Conservation (phyloP, 2,888 invertebrate genomes). For the Drosophila recens region DNA sequence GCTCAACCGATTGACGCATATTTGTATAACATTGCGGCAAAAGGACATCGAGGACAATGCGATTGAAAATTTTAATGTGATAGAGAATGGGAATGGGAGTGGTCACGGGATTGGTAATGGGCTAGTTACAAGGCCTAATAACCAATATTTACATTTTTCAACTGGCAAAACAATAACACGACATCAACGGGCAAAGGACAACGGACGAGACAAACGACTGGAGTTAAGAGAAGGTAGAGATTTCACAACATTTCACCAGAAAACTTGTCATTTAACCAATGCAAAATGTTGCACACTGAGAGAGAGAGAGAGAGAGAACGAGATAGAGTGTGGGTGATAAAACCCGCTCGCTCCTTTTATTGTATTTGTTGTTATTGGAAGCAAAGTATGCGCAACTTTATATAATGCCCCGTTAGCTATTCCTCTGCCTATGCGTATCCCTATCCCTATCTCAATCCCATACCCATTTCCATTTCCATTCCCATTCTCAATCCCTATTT, state of each 20-base stretch:
- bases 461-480: not conserved
- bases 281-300: constrained; percentile 8
- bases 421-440: not conserved
- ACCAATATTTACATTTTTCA: constrained; percentile 60
- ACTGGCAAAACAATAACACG: constrained; percentile 36
- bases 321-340: constrained; percentile 17
- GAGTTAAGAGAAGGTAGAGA: constrained; percentile 47
- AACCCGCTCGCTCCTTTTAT: constrained; percentile 59
- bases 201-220: constrained; percentile 25
- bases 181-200: constrained; percentile 23
- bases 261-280: constrained; percentile 38
- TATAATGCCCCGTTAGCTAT: constrained; percentile 60
- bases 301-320: not conserved
- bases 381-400: constrained; percentile 58
- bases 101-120: constrained; percentile 6
- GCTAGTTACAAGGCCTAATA: constrained; percentile 37
- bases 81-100: constrained; percentile 6
- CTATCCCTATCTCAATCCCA: constrained; percentile 1
- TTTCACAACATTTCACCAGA: constrained; percentile 29
- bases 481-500: not conserved
- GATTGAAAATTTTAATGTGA: constrained; percentile 8
- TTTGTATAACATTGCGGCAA: constrained; percentile 78
- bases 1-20: constrained; percentile 60
- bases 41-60: constrained; percentile 45
- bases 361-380: constrained; percentile 14